These are phyloP conservation scores for Sinocyclocheilus anophthalmus DNA, from an alignment of 2,113 vertebrate species.

Conservation along the genomic window DNA sequence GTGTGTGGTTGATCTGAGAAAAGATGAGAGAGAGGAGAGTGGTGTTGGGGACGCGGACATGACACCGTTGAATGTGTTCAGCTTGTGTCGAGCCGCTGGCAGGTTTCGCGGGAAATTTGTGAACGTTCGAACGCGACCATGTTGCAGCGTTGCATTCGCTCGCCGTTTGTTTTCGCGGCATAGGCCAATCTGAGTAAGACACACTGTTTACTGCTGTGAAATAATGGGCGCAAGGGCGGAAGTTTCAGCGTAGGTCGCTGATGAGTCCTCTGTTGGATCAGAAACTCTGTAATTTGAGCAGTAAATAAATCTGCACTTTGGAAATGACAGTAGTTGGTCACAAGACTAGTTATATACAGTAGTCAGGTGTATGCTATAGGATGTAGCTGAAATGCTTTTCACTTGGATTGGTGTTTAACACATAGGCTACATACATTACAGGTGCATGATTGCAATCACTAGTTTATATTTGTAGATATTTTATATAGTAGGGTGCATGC, in stretches of 20 bases:
- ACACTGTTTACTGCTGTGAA: constrained; percentile 40
- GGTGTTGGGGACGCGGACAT: constrained; percentile 28
- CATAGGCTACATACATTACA: neutral
- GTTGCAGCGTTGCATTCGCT: constrained; percentile 10
- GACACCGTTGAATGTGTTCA: constrained; percentile 33
- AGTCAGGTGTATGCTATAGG: neutral
- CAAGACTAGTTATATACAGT: neutral
- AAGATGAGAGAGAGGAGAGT: neutral
- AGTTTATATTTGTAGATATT: neutral
- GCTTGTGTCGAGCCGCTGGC: constrained; percentile 4
- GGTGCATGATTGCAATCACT: neutral
- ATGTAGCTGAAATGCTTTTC: neutral
- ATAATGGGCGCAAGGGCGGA: constrained; percentile 63
- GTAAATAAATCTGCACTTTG: neutral
- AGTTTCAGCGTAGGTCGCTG: constrained; percentile 56
- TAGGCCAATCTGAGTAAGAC: constrained; percentile 34
- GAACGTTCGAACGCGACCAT: constrained; percentile 18
- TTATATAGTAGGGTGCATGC: neutral
- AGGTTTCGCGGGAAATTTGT: constrained; percentile 37
- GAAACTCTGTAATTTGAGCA: neutral
- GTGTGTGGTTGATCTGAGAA: neutral
- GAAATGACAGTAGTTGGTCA: neutral
- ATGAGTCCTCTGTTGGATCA: neutral
- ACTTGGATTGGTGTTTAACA: neutral
- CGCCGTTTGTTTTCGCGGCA: neutral